Conservation (phyloP, 2,113 vertebrate genomes). For the Dipodomys spectabilis region DNA sequence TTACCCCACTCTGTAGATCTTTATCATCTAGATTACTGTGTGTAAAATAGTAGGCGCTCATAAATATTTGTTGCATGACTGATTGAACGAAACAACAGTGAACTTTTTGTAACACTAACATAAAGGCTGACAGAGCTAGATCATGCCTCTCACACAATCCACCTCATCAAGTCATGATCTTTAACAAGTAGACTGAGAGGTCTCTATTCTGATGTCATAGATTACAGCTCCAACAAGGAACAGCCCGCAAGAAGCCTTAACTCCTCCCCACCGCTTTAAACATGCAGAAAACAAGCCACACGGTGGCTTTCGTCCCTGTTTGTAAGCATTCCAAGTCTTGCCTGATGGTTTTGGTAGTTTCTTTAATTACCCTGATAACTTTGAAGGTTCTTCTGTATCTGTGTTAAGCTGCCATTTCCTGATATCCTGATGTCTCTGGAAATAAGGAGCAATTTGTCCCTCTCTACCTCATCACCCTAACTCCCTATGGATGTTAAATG, state of each 20-base stretch:
- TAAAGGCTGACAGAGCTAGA: background rate
- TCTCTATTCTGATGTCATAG: slow-evolving; percentile 18
- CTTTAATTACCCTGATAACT: slow-evolving; percentile 24
- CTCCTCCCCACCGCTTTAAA: background rate
- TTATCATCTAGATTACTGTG: background rate
- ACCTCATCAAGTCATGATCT: background rate
- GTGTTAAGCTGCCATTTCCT: background rate
- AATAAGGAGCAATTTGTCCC: background rate
- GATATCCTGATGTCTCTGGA: slow-evolving; percentile 6
- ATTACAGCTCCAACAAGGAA: background rate
- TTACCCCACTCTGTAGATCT: background rate
- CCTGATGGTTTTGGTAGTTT: background rate
- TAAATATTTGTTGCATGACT: slow-evolving; percentile 43
- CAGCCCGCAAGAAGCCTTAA: background rate
- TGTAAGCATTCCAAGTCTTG: background rate
- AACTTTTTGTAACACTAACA: background rate
- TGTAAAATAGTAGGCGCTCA: slow-evolving; percentile 4
- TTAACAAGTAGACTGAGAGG: background rate
- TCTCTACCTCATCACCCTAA: background rate
- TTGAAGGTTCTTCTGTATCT: slow-evolving; percentile 19
- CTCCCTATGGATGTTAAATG: background rate
- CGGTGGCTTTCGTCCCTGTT: background rate
- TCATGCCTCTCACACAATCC: background rate
- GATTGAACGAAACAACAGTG: background rate
- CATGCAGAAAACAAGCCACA: background rate